A percentile compares a stretch with the other conserved stretches of the same genome.
These are phyloP conservation scores for Crocuta crocuta DNA, from an alignment of 2,113 vertebrate genomes.

Conservation along the genomic window DNA sequence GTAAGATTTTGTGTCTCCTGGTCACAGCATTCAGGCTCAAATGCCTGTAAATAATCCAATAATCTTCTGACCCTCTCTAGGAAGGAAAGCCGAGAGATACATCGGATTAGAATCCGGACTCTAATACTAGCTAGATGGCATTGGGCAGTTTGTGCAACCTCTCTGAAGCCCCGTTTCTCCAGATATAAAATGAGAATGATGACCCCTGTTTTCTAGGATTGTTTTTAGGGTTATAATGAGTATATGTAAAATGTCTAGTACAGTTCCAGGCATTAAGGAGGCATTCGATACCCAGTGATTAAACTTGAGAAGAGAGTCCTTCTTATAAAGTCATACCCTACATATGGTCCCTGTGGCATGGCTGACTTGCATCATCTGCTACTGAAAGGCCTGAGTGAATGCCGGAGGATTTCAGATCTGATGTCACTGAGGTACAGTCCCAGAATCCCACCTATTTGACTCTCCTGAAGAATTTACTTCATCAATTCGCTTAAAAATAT, in stretches of 20 bases:
- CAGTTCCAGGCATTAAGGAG: background rate
- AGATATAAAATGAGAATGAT: constrained; percentile 31
- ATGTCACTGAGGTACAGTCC: background rate
- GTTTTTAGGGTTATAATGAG: background rate
- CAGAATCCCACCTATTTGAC: background rate
- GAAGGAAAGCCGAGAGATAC: background rate
- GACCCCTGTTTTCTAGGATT: background rate
- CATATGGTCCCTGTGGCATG: background rate
- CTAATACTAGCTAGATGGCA: background rate
- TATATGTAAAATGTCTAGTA: background rate
- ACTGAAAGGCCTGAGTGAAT: background rate
- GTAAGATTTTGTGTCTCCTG: background rate
- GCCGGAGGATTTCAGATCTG: background rate
- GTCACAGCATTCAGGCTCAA: background rate
- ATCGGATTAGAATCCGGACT: background rate
- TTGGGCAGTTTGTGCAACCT: background rate
- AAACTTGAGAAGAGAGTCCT: background rate
- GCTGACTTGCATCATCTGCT: background rate
- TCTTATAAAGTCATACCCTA: background rate
- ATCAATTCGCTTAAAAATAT: background rate
- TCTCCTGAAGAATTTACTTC: background rate
- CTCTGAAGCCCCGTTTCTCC: background rate
- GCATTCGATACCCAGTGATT: background rate
- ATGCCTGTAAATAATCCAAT: background rate
- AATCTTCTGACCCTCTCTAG: background rate